These are phyloP conservation scores for Gibbula magus DNA, from an alignment of 2,888 invertebrate genomes.

Conservation along the genomic window DNA sequence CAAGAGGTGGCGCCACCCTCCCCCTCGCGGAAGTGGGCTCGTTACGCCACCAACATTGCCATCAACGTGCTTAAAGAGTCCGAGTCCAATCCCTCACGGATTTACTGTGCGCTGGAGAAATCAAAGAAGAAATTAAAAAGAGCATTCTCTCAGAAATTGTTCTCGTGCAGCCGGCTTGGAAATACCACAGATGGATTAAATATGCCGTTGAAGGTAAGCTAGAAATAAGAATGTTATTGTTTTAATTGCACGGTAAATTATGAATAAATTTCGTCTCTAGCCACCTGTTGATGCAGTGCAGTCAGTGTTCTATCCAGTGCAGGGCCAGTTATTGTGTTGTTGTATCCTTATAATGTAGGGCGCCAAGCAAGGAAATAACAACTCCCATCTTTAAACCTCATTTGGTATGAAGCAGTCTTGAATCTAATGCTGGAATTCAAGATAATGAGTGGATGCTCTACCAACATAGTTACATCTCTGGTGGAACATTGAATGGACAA, in stretches of 20 bases:
- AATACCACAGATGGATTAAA: constrained; percentile 31
- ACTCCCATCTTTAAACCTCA: too few relatives aligned
- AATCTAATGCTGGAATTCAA: too few relatives aligned
- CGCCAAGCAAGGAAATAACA: too few relatives aligned
- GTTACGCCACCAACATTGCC: constrained; percentile 28
- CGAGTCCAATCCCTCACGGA: constrained; percentile 19
- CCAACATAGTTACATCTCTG: too few relatives aligned
- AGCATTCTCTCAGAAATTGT: constrained; percentile 9
- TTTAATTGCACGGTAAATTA: constrained; percentile 10
- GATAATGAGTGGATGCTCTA: too few relatives aligned
- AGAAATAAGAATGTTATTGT: background rate
- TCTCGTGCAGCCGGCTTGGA: constrained; percentile 33
- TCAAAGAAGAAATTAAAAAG: background rate
- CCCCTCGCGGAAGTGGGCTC: constrained; percentile 16
- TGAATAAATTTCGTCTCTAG: background rate
- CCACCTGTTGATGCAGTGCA: background rate
- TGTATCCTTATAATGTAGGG: too few relatives aligned
- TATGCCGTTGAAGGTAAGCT: constrained; percentile 31
- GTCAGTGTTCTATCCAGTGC: too few relatives aligned
- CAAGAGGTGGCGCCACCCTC: constrained; percentile 23
- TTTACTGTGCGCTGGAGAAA: constrained; percentile 32
- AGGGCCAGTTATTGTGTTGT: too few relatives aligned
- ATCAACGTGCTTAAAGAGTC: constrained; percentile 31
- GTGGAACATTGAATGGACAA: too few relatives aligned
- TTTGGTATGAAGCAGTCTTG: too few relatives aligned